Percentiles rank a stretch among this genome's conserved stretches.
Evolutionary conservation across 64 coral and sea anemone species (phyloP).

Genomic region (Dendronephthya gigantea): DNA sequence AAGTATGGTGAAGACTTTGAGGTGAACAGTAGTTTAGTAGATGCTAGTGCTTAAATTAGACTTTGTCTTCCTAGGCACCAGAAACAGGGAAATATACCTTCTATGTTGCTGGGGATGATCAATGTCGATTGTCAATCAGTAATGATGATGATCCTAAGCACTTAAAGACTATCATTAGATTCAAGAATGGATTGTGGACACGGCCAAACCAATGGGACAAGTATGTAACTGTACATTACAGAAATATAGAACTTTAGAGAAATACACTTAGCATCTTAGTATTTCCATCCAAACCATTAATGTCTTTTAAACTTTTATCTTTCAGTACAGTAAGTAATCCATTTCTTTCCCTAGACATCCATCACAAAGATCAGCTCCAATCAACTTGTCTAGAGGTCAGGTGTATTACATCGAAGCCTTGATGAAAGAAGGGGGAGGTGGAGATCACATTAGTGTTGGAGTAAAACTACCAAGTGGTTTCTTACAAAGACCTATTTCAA

Average conservation of each 20-base stretch:
- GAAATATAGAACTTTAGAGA: too few species aligned
- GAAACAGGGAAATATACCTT: background rate
- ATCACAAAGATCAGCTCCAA: background rate
- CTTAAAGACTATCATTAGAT: background rate
- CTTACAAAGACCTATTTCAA: background rate
- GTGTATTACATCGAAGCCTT: background rate
- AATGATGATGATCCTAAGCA: background rate
- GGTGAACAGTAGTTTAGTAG: background rate
- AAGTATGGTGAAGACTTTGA: too few species aligned
- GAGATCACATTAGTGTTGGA: background rate
- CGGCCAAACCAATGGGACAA: background rate
- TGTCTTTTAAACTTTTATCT: background rate
- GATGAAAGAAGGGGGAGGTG: background rate
- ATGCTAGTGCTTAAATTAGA: background rate
- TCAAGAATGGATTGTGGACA: background rate
- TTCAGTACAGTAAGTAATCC: too few species aligned
- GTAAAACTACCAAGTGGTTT: slow-evolving; percentile 11
- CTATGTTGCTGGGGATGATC: background rate
- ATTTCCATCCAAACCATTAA: too few species aligned
- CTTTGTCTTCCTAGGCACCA: background rate
- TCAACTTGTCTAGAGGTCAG: background rate
- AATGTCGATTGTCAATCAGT: background rate
- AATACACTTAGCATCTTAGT: too few species aligned
- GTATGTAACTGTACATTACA: too few species aligned
- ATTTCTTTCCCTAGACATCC: background rate